phyloP scores from a whole-genome alignment of 2,113 vertebrate genomes.

The Platichthys flesus region DNA sequence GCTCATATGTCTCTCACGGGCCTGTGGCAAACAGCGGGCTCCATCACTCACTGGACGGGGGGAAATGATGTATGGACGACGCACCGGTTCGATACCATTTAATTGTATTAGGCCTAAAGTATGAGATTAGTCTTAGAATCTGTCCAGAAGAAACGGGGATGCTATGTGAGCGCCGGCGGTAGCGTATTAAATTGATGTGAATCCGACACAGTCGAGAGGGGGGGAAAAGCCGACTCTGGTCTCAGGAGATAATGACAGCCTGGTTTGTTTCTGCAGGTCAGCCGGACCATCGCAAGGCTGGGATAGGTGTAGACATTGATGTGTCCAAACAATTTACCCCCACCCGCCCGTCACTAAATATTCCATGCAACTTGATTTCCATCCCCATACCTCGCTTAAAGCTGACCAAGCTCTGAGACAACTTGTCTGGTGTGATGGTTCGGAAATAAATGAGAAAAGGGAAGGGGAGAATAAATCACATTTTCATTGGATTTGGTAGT shows the following conservation, averaged over 20 bases:
- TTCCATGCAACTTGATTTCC: conserved; percentile 53
- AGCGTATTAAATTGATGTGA: conserved; percentile 69
- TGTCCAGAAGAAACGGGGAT: conserved; percentile 65
- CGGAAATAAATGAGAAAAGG: conserved; percentile 63
- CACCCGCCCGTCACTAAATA: conserved; percentile 40
- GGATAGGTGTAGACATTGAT: conserved; percentile 54
- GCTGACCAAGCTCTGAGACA: conserved; percentile 44
- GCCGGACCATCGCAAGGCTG: conserved; percentile 33
- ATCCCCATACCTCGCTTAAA: conserved; percentile 41
- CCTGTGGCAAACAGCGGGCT: conserved; percentile 30
- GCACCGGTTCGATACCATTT: conserved; percentile 73
- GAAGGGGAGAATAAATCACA: conserved; percentile 54
- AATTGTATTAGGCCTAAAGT: conserved; percentile 77
- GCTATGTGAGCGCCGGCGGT: conserved; percentile 45
- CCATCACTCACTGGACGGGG: conserved; percentile 46
- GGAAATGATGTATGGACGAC: conserved; percentile 65
- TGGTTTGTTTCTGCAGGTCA: conserved; percentile 67
- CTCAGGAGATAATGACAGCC: conserved; percentile 69
- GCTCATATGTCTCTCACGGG: conserved; percentile 48
- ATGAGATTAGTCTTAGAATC: conserved; percentile 76
- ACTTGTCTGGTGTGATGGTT: conserved; percentile 37
- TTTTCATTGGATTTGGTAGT: conserved; percentile 59
- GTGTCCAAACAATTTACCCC: conserved; percentile 56
- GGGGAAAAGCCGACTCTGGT: conserved; percentile 46
- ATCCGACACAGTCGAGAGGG: conserved; percentile 42